These are phyloP conservation scores for Dendrocincla fuliginosa DNA, from an alignment of 2,797 vertebrate genomes.

Conservation along the genomic window DNA sequence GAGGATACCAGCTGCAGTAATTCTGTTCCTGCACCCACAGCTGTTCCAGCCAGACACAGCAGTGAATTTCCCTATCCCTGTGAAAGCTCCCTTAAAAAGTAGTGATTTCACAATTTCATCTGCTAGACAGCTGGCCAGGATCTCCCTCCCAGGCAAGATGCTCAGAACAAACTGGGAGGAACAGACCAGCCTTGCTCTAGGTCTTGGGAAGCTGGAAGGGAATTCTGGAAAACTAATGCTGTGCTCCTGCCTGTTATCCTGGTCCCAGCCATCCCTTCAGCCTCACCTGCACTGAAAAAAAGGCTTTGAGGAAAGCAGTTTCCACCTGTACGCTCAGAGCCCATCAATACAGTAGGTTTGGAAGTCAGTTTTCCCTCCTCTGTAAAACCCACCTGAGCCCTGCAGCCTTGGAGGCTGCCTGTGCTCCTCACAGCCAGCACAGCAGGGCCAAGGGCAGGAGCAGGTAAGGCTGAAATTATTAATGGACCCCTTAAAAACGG, in stretches of 20 bases:
- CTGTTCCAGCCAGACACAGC: background rate
- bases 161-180: background rate
- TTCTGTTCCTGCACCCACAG: background rate
- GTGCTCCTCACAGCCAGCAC: background rate
- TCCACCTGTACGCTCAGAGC: fast-evolving
- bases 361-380: background rate
- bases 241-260: background rate
- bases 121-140: background rate
- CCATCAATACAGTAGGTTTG: fast-evolving
- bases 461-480: background rate
- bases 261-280: background rate
- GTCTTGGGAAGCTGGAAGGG: background rate
- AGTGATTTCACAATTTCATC: background rate
- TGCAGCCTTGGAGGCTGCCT: background rate
- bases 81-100: background rate
- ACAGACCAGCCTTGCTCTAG: background rate
- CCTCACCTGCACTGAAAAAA: fast-evolving
- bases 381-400: background rate
- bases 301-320: background rate
- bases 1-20: background rate
- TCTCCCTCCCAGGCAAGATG: background rate
- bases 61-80: background rate
- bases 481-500: background rate
- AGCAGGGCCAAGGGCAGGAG: background rate
- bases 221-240: background rate